Evolutionary conservation across 2,888 invertebrate species (phyloP).

Genomic region (Agrenia bidenticulata): DNA sequence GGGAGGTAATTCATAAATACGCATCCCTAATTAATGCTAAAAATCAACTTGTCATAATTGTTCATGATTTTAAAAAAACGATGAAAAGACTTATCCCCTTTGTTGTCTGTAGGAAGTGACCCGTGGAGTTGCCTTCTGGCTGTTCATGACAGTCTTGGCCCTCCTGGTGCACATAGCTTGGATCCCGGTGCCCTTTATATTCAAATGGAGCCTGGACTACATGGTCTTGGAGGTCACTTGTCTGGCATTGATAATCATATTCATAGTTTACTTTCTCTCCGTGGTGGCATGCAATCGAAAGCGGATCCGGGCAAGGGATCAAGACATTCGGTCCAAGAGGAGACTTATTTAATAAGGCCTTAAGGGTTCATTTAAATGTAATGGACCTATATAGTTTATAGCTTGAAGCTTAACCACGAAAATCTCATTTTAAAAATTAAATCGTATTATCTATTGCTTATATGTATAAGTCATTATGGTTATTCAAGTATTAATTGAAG

Average conservation of each 20-base stretch:
- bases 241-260: slow-evolving; percentile 38
- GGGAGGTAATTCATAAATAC: slow-evolving; percentile 45
- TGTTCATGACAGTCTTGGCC: slow-evolving; percentile 40
- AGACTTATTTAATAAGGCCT: slow-evolving; percentile 49
- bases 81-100: too few species aligned
- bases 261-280: slow-evolving; percentile 49
- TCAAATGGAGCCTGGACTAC: slow-evolving; percentile 48
- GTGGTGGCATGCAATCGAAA: slow-evolving; percentile 46
- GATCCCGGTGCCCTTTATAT: slow-evolving; percentile 48
- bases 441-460: too few species aligned
- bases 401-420: too few species aligned
- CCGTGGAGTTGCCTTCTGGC: slow-evolving; percentile 47
- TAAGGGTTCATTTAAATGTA: too few species aligned
- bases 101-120: slow-evolving; percentile 41
- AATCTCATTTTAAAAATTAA: too few species aligned
- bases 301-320: slow-evolving; percentile 44
- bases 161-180: slow-evolving; percentile 43
- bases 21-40: background rate
- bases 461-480: too few species aligned
- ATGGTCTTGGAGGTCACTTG: slow-evolving; percentile 45
- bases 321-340: slow-evolving; percentile 46
- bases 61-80: too few species aligned
- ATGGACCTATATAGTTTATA: too few species aligned
- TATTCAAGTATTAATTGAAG: too few species aligned
- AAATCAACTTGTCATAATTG: slow-evolving; percentile 3